Evolutionary conservation across 2,888 invertebrate species (phyloP), one percentile per base, ranked within the genome.

Genomic region (Dryocosmus kuriphilus): DNA sequence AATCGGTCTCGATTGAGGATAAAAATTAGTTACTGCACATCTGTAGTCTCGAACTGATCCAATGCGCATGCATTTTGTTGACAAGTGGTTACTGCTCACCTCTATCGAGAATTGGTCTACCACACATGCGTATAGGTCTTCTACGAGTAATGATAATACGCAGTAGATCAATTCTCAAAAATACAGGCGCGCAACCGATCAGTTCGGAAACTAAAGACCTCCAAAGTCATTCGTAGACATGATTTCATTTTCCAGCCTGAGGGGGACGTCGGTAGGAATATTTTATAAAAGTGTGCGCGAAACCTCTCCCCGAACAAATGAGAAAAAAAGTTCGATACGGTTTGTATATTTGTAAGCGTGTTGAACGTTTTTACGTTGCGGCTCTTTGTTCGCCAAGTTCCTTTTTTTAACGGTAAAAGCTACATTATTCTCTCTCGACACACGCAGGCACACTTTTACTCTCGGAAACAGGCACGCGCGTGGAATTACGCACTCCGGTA

Each of bases 301-400:
- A 62, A 74, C 65, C 75, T 62, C 71, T 78, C 22, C 74, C 38
- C 80, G 16, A 22, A 51, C 8, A 51, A 71, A 71, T 51, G 2
- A 51, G 30, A 30, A 71, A 71, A 67, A 27, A 71, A 71, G 51
- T 71, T 71, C 51, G 51, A 71, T 71, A 51, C 71, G 71, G 51
- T 51, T 67, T 77, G 61, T 80, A 78, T 76, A 63, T 76, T 65
- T 71, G 67, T 78, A 65, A 75, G 65, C 74, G 57, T 78, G 75
- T 75, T 75, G 71, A 71, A 71, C 71, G 32, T 51, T 71, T 46
- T 51, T 71, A 71, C 51, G 71, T 51, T 51, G 71, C 71, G 71
- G 71, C 51, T 71, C 30, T 11, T 51, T 51, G 19, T 46, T 71
- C 41, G 30, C 27, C 46, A 71, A 51, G n/a, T 51, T 30, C 46